These are phyloP conservation scores for Anas bernieri DNA, from an alignment of 2,797 vertebrate genomes.

Conservation along the genomic window DNA sequence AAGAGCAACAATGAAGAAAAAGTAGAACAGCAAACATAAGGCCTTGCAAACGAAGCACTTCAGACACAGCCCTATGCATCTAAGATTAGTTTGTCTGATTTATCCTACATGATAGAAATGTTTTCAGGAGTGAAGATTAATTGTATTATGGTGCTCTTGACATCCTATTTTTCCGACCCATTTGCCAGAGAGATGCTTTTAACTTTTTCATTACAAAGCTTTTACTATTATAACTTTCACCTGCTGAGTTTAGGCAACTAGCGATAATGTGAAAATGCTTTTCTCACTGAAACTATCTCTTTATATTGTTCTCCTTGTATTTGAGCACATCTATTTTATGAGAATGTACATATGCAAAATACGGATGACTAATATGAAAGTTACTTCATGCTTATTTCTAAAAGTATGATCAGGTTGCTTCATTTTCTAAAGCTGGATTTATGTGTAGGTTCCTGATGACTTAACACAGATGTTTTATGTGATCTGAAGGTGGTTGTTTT, in stretches of 20 bases:
- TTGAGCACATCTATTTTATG: conserved; percentile 30
- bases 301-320: conserved; percentile 23
- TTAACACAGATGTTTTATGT: conserved; percentile 58
- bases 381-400: conserved; percentile 32
- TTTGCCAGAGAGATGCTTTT: conserved; percentile 74
- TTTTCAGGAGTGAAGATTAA: conserved; percentile 72
- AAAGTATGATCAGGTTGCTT: conserved; percentile 32
- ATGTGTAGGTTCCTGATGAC: conserved; percentile 39
- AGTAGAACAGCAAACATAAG: conserved; percentile 39
- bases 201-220: conserved; percentile 74
- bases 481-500: conserved; percentile 34
- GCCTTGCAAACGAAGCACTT: conserved; percentile 38
- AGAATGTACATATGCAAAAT: conserved; percentile 20
- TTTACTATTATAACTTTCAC: conserved; percentile 73
- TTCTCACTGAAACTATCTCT: conserved; percentile 6
- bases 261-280: conserved; percentile 66
- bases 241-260: conserved; percentile 74
- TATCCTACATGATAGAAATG: conserved; percentile 65
- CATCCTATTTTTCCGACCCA: conserved; percentile 74
- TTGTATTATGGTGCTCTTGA: conserved; percentile 66
- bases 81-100: conserved; percentile 67
- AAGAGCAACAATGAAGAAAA: conserved; percentile 34
- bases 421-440: conserved; percentile 51
- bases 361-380: conserved; percentile 31
- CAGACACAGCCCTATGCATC: conserved; percentile 52